Evolutionary conservation across 2,888 invertebrate species (phyloP), one percentile per base, ranked within the genome.

Genomic region (Alsophila aescularia): DNA sequence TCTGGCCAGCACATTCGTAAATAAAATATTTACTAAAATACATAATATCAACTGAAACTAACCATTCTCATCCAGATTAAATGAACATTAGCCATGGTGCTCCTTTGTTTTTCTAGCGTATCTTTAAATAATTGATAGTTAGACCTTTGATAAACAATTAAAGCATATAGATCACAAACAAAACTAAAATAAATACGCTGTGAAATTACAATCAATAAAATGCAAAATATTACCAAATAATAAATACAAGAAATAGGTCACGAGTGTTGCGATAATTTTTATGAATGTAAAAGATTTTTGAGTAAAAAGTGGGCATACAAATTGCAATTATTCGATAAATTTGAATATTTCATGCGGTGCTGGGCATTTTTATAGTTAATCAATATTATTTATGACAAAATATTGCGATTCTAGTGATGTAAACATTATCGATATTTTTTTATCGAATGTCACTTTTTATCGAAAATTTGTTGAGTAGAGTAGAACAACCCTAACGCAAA

Each of bases 1-100:
- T 21, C 21, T 5, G 4, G n/a, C 10, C 10, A 10, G 10, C 4
- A 10, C 2, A 1, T 5, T 8, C 10, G 29, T 8, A 10, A 29
- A 29, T 29, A 9, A 4, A 9, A 2, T 4, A 4, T 9, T 3
- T 10, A 29, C 5, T 14, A 40, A 12, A 16, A n/a, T 24, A 24
- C n/a, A 6, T 12, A 21, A 4, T 14, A 18, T 1, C 7, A 31
- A 34, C 9, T 42, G 24, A 21, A 32, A 83, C 85, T 73, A 71
- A 87, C 88, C 85, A 87, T 79, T 66, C 75, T 77, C 64, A 72
- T 79, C 82, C 80, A 71, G 55, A 85, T 83, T 56, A 74, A 77
- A 65, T 78, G 70, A 53, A 85, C 69, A 66, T 83, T 87, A 32
- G 86, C 85, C 87, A 86, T 86, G 58, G 7, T 51, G 31, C 44